Conservation (phyloP, 1,140 invertebrate genomes). For the Drosophila trapezifrons region DNA sequence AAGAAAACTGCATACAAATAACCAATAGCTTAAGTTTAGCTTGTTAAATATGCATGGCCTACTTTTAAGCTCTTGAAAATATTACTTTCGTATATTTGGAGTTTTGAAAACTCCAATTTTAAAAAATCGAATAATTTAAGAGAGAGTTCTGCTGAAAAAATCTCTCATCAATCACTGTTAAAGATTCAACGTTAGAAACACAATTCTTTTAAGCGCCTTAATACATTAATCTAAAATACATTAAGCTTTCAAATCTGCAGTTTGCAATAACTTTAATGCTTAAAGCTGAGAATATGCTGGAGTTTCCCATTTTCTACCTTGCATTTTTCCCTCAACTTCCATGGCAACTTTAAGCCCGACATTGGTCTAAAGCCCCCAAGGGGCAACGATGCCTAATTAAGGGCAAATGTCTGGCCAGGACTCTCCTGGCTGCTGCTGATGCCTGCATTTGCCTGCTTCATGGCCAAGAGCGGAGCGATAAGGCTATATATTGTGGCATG, state of each 20-base stretch:
- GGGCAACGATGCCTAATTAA: constrained; percentile 52
- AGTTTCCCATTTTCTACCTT: neutral
- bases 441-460: constrained; percentile 36
- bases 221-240: no score
- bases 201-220: no score
- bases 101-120: neutral
- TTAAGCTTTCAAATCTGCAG: neutral
- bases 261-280: no score
- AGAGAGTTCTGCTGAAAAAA: no score
- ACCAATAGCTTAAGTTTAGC: no score
- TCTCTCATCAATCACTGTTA: no score
- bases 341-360: constrained; percentile 7
- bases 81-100: neutral
- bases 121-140: neutral
- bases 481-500: constrained; percentile 48
- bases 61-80: neutral
- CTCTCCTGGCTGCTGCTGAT: constrained; percentile 18
- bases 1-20: neutral
- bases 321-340: no score
- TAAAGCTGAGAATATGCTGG: neutral
- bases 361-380: constrained; percentile 7
- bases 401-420: constrained; percentile 28
- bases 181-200: no score
- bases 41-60: neutral
- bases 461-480: constrained; percentile 65